phyloP scores from a whole-genome alignment of 2,888 invertebrate species.

The Lasioglossum oenotherae region DNA sequence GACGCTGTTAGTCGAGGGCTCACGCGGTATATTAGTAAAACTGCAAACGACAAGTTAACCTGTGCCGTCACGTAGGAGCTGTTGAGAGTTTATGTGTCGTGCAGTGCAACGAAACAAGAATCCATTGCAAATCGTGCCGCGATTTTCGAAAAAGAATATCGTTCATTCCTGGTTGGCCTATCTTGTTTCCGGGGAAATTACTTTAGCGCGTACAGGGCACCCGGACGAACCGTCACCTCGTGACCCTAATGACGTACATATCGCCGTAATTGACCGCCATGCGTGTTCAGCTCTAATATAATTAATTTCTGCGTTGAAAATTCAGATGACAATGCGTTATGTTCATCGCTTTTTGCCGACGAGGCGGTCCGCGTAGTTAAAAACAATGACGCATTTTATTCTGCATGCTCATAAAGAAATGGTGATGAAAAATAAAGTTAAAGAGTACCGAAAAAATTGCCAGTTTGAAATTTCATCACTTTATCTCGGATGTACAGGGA shows the following conservation, averaged over 20 bases:
- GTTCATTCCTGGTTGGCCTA: background rate
- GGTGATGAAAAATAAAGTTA: background rate
- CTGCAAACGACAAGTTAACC: slow-evolving; percentile 41
- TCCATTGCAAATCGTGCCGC: slow-evolving; percentile 28
- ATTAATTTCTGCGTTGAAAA: slow-evolving; percentile 14
- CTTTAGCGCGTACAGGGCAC: background rate
- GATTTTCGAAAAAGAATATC: slow-evolving; percentile 13
- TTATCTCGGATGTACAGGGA: background rate
- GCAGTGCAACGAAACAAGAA: slow-evolving; percentile 30
- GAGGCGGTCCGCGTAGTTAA: background rate
- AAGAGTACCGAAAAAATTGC: background rate
- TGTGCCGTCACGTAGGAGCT: slow-evolving; percentile 7
- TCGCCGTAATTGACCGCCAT: slow-evolving; percentile 6
- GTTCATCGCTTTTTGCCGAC: background rate
- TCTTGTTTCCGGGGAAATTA: slow-evolving; percentile 26
- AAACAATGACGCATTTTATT: background rate
- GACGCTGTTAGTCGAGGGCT: background rate
- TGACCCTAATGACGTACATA: slow-evolving; percentile 12
- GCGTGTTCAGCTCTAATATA: background rate
- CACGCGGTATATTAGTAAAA: slow-evolving; percentile 2
- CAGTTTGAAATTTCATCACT: background rate
- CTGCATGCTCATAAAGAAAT: background rate
- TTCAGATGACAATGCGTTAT: background rate
- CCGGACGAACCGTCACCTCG: background rate
- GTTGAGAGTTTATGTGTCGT: slow-evolving; percentile 18